Conservation (phyloP, 2,888 invertebrate species). For the Aphidoletes aphidimyza region DNA sequence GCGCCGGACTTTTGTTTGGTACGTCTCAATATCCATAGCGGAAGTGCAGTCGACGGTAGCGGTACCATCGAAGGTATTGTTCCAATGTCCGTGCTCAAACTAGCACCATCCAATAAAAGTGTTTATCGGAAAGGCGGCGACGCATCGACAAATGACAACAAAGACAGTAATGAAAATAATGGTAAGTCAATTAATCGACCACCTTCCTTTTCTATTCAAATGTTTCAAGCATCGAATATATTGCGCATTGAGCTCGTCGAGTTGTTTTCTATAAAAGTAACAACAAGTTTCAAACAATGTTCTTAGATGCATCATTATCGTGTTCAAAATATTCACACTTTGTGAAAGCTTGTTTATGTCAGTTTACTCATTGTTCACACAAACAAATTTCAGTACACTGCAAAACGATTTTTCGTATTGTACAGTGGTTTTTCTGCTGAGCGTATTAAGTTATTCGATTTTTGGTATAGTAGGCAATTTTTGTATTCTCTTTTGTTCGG, state of each 20-base stretch:
- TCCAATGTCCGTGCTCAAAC: slow-evolving; percentile 81
- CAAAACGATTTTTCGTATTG: no score
- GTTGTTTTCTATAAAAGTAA: not conserved
- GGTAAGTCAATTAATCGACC: slow-evolving; percentile 60
- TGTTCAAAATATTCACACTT: no score
- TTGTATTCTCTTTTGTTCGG: no score
- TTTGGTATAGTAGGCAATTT: no score
- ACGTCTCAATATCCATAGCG: slow-evolving; percentile 68
- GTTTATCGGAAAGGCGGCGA: slow-evolving; percentile 60
- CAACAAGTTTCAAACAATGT: no score
- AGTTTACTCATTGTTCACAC: no score
- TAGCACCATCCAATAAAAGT: slow-evolving; percentile 72
- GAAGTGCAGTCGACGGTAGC: slow-evolving; percentile 62
- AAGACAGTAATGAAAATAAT: slow-evolving; percentile 61
- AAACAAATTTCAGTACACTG: no score
- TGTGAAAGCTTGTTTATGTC: no score
- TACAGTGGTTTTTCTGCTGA: no score
- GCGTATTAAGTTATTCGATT: no score
- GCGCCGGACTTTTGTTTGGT: slow-evolving; percentile 79
- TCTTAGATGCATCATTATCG: no score
- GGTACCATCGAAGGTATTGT: slow-evolving; percentile 81
- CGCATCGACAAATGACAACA: slow-evolving; percentile 60
- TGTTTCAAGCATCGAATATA: not conserved
- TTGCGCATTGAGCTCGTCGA: not conserved
- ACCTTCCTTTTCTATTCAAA: not conserved